These are phyloP conservation scores for Hyperoodon ampullatus DNA, from an alignment of 2,113 vertebrate genomes.

Conservation along the genomic window DNA sequence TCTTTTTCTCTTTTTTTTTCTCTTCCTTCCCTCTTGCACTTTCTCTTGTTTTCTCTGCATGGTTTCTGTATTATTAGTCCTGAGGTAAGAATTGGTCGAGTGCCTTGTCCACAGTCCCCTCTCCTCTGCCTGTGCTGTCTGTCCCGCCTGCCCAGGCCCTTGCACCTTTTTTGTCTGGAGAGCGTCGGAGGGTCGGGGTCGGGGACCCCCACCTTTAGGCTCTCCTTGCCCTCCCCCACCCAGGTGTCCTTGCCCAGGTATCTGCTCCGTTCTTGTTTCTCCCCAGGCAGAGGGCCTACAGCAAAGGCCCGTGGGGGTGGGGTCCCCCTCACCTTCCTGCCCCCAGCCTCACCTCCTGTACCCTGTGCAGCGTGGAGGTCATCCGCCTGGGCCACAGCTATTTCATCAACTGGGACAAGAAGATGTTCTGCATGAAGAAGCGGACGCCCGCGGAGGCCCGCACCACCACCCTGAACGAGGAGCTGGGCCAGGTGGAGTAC, in stretches of 20 bases:
- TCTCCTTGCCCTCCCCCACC: neutral
- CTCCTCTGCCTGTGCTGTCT: neutral
- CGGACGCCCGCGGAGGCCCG: constrained; percentile 91
- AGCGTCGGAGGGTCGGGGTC: constrained; percentile 35
- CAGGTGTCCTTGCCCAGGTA: constrained; percentile 22
- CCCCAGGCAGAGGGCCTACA: constrained; percentile 42
- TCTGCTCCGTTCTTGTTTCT: neutral
- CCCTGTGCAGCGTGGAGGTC: constrained; percentile 91
- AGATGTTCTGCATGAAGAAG: constrained; percentile 92
- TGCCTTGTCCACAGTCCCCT: constrained; percentile 36
- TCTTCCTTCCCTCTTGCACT: constrained; percentile 78
- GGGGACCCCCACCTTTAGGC: neutral
- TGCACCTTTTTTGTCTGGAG: constrained; percentile 52
- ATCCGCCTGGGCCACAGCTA: constrained; percentile 96
- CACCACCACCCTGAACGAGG: constrained; percentile 95
- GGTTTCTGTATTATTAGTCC: constrained; percentile 85
- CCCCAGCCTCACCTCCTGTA: neutral
- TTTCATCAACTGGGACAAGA: constrained; percentile 97
- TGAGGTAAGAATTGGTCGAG: constrained; percentile 84
- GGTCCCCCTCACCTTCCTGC: neutral
- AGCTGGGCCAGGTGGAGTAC: constrained; percentile 97
- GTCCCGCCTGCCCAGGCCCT: constrained; percentile 60
- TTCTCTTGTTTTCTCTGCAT: constrained; percentile 87
- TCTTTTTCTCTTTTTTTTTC: constrained; percentile 39
- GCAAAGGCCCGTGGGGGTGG: neutral